Conservation (phyloP, 2,113 vertebrate genomes). For the Ploceus nigricollis region DNA sequence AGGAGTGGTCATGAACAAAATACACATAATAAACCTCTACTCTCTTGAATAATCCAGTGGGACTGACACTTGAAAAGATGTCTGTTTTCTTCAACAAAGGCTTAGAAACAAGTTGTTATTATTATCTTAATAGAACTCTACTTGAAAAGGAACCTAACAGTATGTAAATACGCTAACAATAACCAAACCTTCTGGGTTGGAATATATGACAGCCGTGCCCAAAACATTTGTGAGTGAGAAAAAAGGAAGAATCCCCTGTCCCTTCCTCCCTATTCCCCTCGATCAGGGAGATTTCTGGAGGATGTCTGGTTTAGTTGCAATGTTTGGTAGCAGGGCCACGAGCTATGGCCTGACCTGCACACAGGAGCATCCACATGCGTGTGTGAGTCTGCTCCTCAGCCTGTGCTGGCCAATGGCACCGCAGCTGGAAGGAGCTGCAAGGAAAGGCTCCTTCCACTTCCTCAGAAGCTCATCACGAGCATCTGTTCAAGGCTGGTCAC, state of each 20-base stretch:
- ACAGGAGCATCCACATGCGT: accelerated
- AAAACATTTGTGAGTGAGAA: background rate
- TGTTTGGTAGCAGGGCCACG: background rate
- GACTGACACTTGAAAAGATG: background rate
- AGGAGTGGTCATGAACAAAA: background rate
- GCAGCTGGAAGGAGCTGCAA: background rate
- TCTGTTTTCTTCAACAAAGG: background rate
- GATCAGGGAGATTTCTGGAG: background rate
- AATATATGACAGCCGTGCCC: background rate
- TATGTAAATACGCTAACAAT: background rate
- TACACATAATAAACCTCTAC: background rate
- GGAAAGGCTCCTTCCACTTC: background rate
- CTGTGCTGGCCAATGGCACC: accelerated
- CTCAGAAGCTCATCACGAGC: background rate
- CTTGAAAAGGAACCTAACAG: background rate
- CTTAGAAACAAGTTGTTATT: background rate
- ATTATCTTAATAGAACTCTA: background rate
- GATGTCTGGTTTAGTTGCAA: background rate
- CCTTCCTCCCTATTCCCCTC: background rate
- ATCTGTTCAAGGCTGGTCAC: background rate
- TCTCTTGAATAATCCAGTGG: background rate
- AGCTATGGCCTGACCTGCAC: background rate
- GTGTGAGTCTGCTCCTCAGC: background rate
- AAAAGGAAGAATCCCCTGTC: background rate
- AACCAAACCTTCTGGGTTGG: background rate